A percentile compares a stretch with the other conserved stretches of the same genome.
Conservation (phyloP, 2,113 vertebrate genomes). For the Halcyon malimbica region DNA sequence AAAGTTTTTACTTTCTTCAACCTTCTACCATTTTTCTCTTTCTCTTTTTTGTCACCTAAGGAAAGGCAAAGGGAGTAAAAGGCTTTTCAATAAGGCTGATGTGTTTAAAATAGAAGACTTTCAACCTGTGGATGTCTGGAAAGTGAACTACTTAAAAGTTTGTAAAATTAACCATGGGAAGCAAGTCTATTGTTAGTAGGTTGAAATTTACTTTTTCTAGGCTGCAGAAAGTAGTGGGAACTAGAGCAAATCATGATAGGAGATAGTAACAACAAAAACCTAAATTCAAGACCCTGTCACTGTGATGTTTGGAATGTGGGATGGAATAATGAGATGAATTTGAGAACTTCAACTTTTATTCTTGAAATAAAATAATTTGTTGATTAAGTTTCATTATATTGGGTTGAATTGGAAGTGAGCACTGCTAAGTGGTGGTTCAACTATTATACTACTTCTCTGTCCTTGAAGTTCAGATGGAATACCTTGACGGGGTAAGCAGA, state of each 20-base stretch:
- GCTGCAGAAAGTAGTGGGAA: background rate
- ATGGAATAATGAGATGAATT: background rate
- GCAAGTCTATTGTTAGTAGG: background rate
- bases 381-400: background rate
- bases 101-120: background rate
- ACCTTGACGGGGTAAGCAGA: background rate
- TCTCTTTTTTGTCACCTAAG: background rate
- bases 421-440: background rate
- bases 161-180: background rate
- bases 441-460: background rate
- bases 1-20: background rate
- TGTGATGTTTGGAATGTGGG: background rate
- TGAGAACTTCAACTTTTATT: background rate
- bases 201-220: background rate
- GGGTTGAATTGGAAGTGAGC: background rate
- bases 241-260: background rate
- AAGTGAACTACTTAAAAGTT: background rate
- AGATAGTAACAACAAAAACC: background rate
- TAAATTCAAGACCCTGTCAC: fast-evolving
- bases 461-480: background rate
- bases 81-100: background rate
- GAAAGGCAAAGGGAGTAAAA: background rate
- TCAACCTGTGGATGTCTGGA: background rate
- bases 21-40: background rate
- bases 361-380: background rate